A percentile compares a stretch with the other conserved stretches of the same genome.
phyloP scores from a whole-genome alignment of 2,888 invertebrate genomes.

The Blastobasis lacticolella region DNA sequence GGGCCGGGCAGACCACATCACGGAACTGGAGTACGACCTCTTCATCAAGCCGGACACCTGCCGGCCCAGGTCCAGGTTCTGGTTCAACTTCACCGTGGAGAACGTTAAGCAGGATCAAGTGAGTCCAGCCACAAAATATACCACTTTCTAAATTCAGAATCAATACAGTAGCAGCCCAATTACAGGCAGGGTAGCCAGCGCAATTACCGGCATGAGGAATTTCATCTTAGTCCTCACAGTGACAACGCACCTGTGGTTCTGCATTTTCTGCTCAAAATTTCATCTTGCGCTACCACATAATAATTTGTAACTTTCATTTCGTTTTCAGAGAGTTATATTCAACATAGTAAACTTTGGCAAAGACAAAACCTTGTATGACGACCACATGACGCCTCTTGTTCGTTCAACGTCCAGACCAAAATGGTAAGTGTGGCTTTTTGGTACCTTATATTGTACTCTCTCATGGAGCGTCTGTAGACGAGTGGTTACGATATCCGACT shows the following conservation, averaged over 20 bases:
- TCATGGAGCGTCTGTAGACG: too few relatives aligned
- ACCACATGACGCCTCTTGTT: slow-evolving; percentile 94
- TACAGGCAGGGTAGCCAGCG: too few relatives aligned
- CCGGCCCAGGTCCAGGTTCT: slow-evolving; percentile 92
- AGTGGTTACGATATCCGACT: too few relatives aligned
- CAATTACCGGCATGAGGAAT: too few relatives aligned
- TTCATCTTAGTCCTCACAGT: too few relatives aligned
- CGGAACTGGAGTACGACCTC: slow-evolving; percentile 96
- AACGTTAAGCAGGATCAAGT: slow-evolving; percentile 95
- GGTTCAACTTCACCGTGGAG: slow-evolving; percentile 99
- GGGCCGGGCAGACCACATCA: slow-evolving; percentile 94
- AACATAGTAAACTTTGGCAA: slow-evolving; percentile 98
- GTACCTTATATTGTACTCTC: not conserved
- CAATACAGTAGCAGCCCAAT: too few relatives aligned
- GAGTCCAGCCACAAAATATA: too few relatives aligned
- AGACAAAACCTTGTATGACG: slow-evolving; percentile 88
- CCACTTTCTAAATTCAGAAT: too few relatives aligned
- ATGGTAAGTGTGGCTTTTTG: slow-evolving; percentile 78
- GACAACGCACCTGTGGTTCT: too few relatives aligned
- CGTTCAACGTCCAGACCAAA: slow-evolving; percentile 92
- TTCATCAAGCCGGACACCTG: slow-evolving; percentile 97
- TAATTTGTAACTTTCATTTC: not conserved
- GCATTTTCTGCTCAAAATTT: too few relatives aligned
- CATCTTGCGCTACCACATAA: too few relatives aligned
- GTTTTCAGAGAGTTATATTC: slow-evolving; percentile 91